These are phyloP conservation scores for Palythoa heliodiscus DNA, from an alignment of 92 coral and sea anemone genomes.

Conservation along the genomic window DNA sequence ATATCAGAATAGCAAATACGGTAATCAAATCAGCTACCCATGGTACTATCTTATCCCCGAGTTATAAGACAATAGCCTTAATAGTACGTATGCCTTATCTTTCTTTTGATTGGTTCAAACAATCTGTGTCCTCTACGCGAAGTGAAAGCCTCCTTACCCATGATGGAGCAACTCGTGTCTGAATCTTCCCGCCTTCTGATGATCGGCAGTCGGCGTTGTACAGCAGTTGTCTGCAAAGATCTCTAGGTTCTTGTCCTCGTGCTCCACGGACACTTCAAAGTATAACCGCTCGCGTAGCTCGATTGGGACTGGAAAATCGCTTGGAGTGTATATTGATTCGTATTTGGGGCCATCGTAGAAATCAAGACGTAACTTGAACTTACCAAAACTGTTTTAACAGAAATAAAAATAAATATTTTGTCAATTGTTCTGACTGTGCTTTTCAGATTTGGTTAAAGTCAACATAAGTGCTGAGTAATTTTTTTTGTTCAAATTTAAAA, in stretches of 20 bases:
- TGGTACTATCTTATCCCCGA: too few relatives aligned
- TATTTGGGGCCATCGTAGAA: slow-evolving; percentile 62
- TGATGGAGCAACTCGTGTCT: slow-evolving; percentile 79
- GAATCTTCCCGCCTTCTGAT: slow-evolving; percentile 76
- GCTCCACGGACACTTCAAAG: slow-evolving; percentile 85
- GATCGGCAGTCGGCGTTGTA: slow-evolving; percentile 86
- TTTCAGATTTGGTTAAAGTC: too few relatives aligned
- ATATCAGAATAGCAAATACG: too few relatives aligned
- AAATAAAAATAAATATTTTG: not conserved
- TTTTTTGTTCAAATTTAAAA: too few relatives aligned
- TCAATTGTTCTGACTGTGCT: too few relatives aligned
- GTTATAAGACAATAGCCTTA: too few relatives aligned
- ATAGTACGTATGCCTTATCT: too few relatives aligned
- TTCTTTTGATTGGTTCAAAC: too few relatives aligned
- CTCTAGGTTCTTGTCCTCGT: slow-evolving; percentile 72
- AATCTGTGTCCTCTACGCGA: too few relatives aligned
- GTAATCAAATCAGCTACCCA: too few relatives aligned
- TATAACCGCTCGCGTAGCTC: slow-evolving; percentile 68
- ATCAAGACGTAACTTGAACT: slow-evolving; percentile 78
- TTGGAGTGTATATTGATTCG: slow-evolving; percentile 57
- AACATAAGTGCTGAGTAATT: too few relatives aligned
- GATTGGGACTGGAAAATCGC: slow-evolving; percentile 77
- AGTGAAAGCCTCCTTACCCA: slow-evolving; percentile 53
- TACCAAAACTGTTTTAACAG: slow-evolving; percentile 59
- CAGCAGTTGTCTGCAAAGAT: slow-evolving; percentile 82